Base-by-base conservation (phyloP, 2,113 vertebrate genomes). In the Aviceda subcristata region DNA sequence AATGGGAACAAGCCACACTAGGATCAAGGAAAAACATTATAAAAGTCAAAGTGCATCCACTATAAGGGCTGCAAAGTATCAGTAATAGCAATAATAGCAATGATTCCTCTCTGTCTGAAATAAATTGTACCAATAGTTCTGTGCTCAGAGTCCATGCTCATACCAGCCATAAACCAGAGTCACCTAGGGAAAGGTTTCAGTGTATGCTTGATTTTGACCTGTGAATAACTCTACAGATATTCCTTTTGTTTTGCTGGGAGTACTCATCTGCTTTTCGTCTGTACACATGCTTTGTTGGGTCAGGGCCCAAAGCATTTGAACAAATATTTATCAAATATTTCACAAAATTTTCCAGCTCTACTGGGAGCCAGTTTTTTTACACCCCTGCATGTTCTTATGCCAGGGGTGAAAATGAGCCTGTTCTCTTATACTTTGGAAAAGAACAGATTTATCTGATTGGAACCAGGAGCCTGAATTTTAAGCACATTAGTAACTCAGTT, bases 301-400 rank as follows among this genome's bases (percentile, higher is more conserved):
- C 82, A 94, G 48, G 77, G 85, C 71, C 71, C 78, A 94, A 94
- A 96, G 63, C 45, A 92, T 96, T 95, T 92, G 71, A 94, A 83
- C 96, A 97, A 94, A 96, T 93, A 95, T 96, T 94, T 96, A 82
- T 93, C 78, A 79, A 66, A 69, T 90, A 90, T 96, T 96, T 96
- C 57, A 76, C 62, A 95, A 69, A 85, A 75, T 85, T 91, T 92
- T 91, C 82, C 53, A 82, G 29, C 81, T 90, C 62, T 90, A 27
- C 77, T 78, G 75, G 41, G 87, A 96, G 59, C 32, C 80, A 73
- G 46, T 79, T 96, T 95, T 1, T 3, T 94, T 96, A 86, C 36
- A 68, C 17, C 20, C 20, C 45, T 86, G 48, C 39, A 48, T 83
- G 57, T 93, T 68, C 74, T 66, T 64, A 76, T 88, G 81, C 92